These are phyloP conservation scores for Echeneis naucrates DNA, from an alignment of 2,797 vertebrate genomes.

Conservation along the genomic window DNA sequence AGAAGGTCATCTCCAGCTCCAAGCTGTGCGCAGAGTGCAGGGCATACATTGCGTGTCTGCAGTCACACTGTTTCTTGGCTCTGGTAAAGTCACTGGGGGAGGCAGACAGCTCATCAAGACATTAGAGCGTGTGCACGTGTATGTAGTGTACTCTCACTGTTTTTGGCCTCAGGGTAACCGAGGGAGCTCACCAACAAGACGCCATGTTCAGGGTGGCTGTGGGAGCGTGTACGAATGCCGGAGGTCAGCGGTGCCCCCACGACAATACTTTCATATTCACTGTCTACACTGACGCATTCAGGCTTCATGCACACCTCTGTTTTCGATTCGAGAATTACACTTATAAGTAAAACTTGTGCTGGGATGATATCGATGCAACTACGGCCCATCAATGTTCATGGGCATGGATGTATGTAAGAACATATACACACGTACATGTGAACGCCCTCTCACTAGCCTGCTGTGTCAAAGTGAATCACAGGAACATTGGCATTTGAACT, in stretches of 20 bases:
- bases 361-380: background rate
- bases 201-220: constrained; percentile 35
- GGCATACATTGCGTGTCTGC: constrained; percentile 38
- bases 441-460: constrained; percentile 49
- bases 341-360: background rate
- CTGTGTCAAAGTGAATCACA: constrained; percentile 74
- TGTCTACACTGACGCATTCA: background rate
- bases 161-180: constrained; percentile 51
- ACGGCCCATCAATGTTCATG: background rate
- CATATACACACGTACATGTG: constrained; percentile 17
- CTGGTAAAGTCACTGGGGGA: constrained; percentile 34
- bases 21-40: constrained; percentile 66
- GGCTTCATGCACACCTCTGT: background rate
- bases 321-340: background rate
- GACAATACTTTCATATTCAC: constrained; percentile 3
- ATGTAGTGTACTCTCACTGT: constrained; percentile 45
- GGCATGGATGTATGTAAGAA: constrained; percentile 30
- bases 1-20: constrained; percentile 72
- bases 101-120: constrained; percentile 54
- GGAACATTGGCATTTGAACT: constrained; percentile 76
- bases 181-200: constrained; percentile 51
- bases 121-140: constrained; percentile 9
- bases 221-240: constrained; percentile 7
- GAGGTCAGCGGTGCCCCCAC: background rate
- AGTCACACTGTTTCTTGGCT: constrained; percentile 58